Evolutionary conservation across 1,140 invertebrate genomes (phyloP), one percentile per base, ranked within the genome.

Genomic region (Drosophila orena): DNA sequence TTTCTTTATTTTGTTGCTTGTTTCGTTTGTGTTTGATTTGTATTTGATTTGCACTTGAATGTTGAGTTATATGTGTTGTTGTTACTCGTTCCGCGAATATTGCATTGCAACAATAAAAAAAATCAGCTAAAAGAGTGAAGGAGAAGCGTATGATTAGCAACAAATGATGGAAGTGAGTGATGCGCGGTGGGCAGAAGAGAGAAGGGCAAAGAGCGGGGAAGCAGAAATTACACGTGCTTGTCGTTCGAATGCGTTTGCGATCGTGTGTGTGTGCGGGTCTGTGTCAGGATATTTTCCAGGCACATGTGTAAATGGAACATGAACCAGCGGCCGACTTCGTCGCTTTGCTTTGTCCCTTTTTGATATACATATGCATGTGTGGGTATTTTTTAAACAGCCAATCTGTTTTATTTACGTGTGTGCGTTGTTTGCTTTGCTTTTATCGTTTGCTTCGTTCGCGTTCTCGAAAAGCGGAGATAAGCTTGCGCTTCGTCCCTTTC

Each of bases 341-440:
- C 49, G 15, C 61, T 46, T 53, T 38, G 40, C 55, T 55, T 62
- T 61, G 38, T 61, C 64, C 46, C 37, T 64, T 40, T 65, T 20
- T 20, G 2, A 3, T 44, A 10, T 43, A 4, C 10, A 11, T 11
- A 20, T 5, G 4, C 3, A 20, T 20, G 17, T 6, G 15, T 22
- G 6, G 7, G n/a, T 15, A 10, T 44, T 20, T 44, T 20, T 44
- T 46, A 72, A 81, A 86, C 65, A 80, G 77, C 52, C 62, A 66
- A 84, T 49, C 34, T 40, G 55, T 46, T 15, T 24, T 14, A 34
- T 37, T 40, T 38, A 24, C n/a, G 17, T 52, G 40, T 77, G 49
- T 74, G 14, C 77, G 47, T 55, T 81, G 66, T 86, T 86, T 88
- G 83, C 83, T 88, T 86, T 86, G 83, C 83, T 88, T 88, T 88